These are phyloP conservation scores for Mechanitis messenoides DNA, from an alignment of 2,888 invertebrate genomes.

Conservation along the genomic window DNA sequence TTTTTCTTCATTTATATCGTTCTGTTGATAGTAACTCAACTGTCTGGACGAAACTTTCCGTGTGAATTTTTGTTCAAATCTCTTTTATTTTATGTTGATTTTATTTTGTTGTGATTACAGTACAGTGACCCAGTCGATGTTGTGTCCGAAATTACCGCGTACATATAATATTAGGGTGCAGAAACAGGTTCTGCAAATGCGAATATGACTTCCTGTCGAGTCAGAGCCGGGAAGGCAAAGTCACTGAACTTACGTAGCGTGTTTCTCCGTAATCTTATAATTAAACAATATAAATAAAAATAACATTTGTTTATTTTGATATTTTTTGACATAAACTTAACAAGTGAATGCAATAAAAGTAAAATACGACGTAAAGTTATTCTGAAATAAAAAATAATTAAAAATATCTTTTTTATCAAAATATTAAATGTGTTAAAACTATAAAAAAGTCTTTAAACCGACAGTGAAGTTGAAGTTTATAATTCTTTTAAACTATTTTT, in stretches of 20 bases:
- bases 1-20: conserved; percentile 17
- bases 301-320: neutral
- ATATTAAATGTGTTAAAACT: neutral
- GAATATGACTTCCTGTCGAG: conserved; percentile 68
- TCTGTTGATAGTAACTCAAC: conserved; percentile 20
- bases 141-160: conserved; percentile 34
- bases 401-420: too few species aligned
- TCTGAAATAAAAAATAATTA: too few species aligned
- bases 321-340: too few species aligned
- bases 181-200: conserved; percentile 68
- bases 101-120: conserved; percentile 10
- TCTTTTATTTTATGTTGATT: conserved; percentile 8
- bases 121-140: conserved; percentile 27
- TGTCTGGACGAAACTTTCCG: conserved; percentile 21
- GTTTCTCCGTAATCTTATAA: conserved; percentile 69
- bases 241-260: conserved; percentile 72
- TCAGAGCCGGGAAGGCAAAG: conserved; percentile 63
- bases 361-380: too few species aligned
- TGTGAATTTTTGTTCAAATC: conserved; percentile 6
- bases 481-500: conserved; percentile 1
- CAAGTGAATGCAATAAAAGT: too few species aligned
- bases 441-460: neutral
- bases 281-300: conserved; percentile 48
- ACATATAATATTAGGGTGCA: conserved; percentile 60
- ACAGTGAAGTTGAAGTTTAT: neutral